A percentile compares a stretch with the other conserved stretches of the same genome.
Conservation (phyloP, 2,888 invertebrate genomes). For the Phlogophora meticulosa region DNA sequence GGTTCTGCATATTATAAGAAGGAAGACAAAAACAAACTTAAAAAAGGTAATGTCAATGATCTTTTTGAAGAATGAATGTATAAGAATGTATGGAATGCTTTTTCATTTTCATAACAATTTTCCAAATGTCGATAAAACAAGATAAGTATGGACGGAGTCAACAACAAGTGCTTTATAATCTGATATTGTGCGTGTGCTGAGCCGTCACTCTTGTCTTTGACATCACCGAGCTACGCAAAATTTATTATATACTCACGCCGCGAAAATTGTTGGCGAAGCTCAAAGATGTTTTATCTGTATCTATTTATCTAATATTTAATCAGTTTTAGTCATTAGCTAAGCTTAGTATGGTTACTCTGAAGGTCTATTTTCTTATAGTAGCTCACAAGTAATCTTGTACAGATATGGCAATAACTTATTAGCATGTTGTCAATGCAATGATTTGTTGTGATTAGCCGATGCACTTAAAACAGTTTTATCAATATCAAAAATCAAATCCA, state of each 20-base stretch:
- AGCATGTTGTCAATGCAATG: not conserved
- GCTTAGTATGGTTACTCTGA: not conserved
- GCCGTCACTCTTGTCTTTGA: slow-evolving; percentile 16
- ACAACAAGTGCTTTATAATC: slow-evolving; percentile 15
- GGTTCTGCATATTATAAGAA: too few relatives aligned
- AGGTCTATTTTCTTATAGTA: not conserved
- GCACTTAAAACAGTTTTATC: slow-evolving; percentile 32
- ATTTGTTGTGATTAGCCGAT: slow-evolving; percentile 2
- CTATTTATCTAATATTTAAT: too few relatives aligned
- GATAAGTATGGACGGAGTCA: not conserved
- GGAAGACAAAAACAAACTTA: too few relatives aligned
- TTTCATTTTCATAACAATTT: slow-evolving; percentile 6
- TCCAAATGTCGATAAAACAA: not conserved
- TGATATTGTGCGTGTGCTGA: slow-evolving; percentile 7
- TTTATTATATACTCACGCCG: not conserved
- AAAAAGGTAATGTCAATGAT: too few relatives aligned
- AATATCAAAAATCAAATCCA: slow-evolving; percentile 14
- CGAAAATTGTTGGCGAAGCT: not conserved
- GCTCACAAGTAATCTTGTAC: not conserved
- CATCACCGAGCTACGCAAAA: slow-evolving; percentile 6
- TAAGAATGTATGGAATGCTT: not conserved
- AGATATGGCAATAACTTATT: not conserved
- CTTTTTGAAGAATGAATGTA: slow-evolving; percentile 1
- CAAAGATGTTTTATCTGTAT: not conserved
- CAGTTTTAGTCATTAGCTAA: not conserved